Evolutionary conservation across 1,140 invertebrate genomes (phyloP), one percentile per base, ranked within the genome.

Genomic region (Drosophila lini): DNA sequence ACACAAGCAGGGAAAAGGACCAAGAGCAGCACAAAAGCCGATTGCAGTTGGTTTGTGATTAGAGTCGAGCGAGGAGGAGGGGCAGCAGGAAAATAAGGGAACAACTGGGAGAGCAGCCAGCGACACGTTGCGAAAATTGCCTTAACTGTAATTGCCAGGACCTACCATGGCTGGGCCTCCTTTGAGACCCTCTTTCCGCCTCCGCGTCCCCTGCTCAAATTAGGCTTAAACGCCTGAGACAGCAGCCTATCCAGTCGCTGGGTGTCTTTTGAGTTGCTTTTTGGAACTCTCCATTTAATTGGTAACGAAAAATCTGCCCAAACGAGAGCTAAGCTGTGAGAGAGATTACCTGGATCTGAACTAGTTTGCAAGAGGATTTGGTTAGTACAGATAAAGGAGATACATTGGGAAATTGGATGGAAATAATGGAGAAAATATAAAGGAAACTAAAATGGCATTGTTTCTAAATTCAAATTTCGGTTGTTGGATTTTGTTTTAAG

Each of bases 71-170:
- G 11, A 38, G 25, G n/a, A n/a, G 36, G 16, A 5, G 3, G 40
- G 15, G 52, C 15, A 32, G n/a, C 36, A 36, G 28, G 44, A 32
- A 31, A 16, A 34, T 19, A 40, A 13, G 47, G 64, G 47, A 22
- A 34, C 45, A 31, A 59, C n/a, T 38, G 53, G 34, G 44, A 31
- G 32, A 22, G 31, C 32, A 53, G 47, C 34, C 19, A 64, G 68
- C 53, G 61, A 68, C 61, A 77, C 69, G 64, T 78, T 78, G 52
- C 74, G 63, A 73, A 79, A 67, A 69, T 65, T 84, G 73, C 73
- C 81, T 89, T 84, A 80, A 84, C 84, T 88, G 84, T 88, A 88
- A 88, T 88, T 89, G 84, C 84, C 80, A 71, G 74, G 73, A 76
- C 74, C 74, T 76, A 62, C 41, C 52, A 25, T 13, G 22, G n/a